Evolutionary conservation across 2,797 vertebrate species (phyloP).

Genomic region (Numenius phaeopus): DNA sequence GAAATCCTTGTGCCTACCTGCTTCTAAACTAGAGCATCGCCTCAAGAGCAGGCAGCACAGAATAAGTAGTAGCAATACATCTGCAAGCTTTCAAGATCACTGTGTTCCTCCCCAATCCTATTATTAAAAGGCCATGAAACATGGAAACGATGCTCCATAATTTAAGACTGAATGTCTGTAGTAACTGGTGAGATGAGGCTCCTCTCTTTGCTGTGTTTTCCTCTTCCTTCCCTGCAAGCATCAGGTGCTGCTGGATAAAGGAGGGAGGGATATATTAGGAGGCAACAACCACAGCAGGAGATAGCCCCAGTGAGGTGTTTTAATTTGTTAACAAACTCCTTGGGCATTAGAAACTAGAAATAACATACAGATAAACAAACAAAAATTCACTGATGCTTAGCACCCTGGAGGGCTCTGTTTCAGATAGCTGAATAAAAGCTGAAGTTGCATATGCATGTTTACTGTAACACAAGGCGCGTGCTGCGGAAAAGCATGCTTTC

Average conservation of each 20-base stretch:
- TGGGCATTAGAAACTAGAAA: slow-evolving; percentile 34
- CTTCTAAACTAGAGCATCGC: neutral
- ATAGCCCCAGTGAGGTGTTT: neutral
- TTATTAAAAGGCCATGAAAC: neutral
- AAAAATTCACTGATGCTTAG: slow-evolving; percentile 38
- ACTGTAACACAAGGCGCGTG: slow-evolving; percentile 43
- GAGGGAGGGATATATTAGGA: neutral
- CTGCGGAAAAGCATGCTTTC: slow-evolving; percentile 1
- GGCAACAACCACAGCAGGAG: neutral
- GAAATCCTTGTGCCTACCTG: neutral
- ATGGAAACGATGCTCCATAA: neutral
- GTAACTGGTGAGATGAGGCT: neutral
- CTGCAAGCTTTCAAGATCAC: neutral
- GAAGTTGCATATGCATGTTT: slow-evolving; percentile 59
- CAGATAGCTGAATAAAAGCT: slow-evolving; percentile 41
- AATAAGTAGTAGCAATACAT: neutral
- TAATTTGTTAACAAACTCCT: slow-evolving; percentile 30
- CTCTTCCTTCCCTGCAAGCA: neutral
- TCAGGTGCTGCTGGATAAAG: accelerated
- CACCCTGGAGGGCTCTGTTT: slow-evolving; percentile 33
- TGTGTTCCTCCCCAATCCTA: neutral
- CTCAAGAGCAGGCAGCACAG: neutral
- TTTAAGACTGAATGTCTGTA: neutral
- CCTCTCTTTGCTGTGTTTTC: neutral
- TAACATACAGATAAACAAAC: slow-evolving; percentile 57